Evolutionary conservation across 2,113 vertebrate genomes (phyloP).

Genomic region (Serilophus lunatus): DNA sequence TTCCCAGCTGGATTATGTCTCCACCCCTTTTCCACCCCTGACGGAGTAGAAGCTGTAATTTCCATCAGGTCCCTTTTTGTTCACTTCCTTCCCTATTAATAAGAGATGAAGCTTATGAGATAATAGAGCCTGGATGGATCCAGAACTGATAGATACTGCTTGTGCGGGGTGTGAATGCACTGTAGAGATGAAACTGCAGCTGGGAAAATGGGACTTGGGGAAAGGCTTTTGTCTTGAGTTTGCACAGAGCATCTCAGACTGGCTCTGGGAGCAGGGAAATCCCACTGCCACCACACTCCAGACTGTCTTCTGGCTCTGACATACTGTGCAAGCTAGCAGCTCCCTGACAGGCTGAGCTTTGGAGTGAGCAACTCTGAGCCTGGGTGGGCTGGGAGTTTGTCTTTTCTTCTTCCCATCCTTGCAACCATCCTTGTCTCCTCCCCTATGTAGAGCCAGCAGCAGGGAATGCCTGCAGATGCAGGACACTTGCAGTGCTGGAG

Average conservation of each 20-base stretch:
- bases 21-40: neutral
- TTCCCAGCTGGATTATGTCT: neutral
- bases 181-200: neutral
- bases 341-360: neutral
- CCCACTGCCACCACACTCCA: neutral
- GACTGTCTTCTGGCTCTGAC: neutral
- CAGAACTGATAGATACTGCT: neutral
- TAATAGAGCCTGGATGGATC: conserved; percentile 1
- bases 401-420: neutral
- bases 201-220: neutral
- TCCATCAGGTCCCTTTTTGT: conserved; percentile 28
- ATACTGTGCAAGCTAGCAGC: neutral
- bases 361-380: neutral
- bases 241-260: neutral
- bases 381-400: neutral
- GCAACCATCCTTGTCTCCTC: neutral
- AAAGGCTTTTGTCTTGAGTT: neutral
- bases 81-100: conserved; percentile 35
- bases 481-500: neutral
- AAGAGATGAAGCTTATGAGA: conserved; percentile 48
- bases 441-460: neutral
- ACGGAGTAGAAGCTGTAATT: conserved; percentile 10
- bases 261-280: conserved; percentile 21
- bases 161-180: neutral
- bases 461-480: neutral